Evolutionary conservation across 2,113 vertebrate species (phyloP), one percentile per base, ranked within the genome.

Genomic region (Ovibos moschatus): DNA sequence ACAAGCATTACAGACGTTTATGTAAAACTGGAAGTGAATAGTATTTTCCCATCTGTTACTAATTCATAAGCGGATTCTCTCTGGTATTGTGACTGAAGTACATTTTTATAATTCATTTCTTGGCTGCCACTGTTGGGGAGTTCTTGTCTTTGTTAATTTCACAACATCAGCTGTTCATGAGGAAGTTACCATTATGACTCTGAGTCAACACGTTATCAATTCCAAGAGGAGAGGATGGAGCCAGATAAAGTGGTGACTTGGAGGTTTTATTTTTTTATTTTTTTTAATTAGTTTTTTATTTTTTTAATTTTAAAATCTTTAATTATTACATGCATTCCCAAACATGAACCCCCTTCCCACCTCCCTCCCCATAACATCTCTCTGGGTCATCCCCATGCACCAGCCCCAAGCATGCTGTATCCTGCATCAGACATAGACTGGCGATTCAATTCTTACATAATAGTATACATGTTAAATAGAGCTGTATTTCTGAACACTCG

Each of bases 11-110:
- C 19, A 98, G 95, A 95, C 97, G 95, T 97, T 97, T 98, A 98
- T 97, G 95, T 98, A 98, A 98, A 99, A 98, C 98, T 99, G 98
- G 89, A 98, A 98, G 98, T 95, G 97, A 97, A 97, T 97, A 97
- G 98, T 98, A 98, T 97, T 99, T 98, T 97, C 97, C 99, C 99
- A 99, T 99, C 99, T 99, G 98, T 98, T 98, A 97, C 97, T 97
- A 96, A 97, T 97, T 98, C 98, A 98, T 98, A 98, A 98, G 96
- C 30, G 78, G 98, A 98, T 98, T 97, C 97, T 99, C 98, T 98
- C 98, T 97, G 98, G 92, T 98, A 98, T 86, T 97, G 97, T 97
- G 97, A 84, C 98, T 91, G 97, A 98, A 97, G 96, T 97, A 97
- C 89, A 94, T 98, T 98, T 98, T 97, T 97, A 98, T 98, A 97